phyloP scores from a whole-genome alignment of 2,113 vertebrate species.

The Ceyx melanurus region DNA sequence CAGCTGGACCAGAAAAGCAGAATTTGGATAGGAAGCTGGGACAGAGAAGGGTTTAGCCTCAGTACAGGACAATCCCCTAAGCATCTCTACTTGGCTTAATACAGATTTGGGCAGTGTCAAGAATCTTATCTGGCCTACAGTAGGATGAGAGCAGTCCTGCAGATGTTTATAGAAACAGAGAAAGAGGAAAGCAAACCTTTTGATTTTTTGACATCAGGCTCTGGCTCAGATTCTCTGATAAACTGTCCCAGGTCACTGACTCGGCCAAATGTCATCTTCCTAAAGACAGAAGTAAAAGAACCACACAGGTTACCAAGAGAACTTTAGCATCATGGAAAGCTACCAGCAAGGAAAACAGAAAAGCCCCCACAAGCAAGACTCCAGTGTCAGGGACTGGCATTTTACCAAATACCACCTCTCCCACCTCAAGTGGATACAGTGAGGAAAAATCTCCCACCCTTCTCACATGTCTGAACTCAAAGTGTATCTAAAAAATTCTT shows the following conservation, averaged over 20 bases:
- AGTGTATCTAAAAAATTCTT: not conserved
- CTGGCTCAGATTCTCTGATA: slow-evolving; percentile 96
- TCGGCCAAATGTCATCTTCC: slow-evolving; percentile 97
- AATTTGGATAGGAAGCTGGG: not conserved
- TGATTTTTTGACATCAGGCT: slow-evolving; percentile 98
- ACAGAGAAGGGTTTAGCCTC: not conserved
- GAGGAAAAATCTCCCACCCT: not conserved
- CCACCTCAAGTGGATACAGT: not conserved
- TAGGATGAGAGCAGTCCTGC: not conserved
- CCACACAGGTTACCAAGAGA: not conserved
- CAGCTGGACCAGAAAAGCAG: slow-evolving; percentile 34
- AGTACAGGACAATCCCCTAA: not conserved
- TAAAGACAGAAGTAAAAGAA: slow-evolving; percentile 55
- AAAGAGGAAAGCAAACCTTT: slow-evolving; percentile 81
- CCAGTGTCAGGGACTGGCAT: not conserved
- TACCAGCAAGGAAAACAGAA: not conserved
- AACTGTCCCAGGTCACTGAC: slow-evolving; percentile 98
- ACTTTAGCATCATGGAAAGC: not conserved
- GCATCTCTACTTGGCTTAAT: not conserved
- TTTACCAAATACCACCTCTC: not conserved
- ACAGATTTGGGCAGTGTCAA: not conserved
- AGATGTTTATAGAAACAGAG: not conserved
- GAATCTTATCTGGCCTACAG: not conserved
- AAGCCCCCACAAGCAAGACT: not conserved
- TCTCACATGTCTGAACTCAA: rapidly evolving